Evolutionary conservation across 2,797 vertebrate genomes (phyloP), one percentile per base, ranked within the genome.

Genomic region (Labroides dimidiatus): DNA sequence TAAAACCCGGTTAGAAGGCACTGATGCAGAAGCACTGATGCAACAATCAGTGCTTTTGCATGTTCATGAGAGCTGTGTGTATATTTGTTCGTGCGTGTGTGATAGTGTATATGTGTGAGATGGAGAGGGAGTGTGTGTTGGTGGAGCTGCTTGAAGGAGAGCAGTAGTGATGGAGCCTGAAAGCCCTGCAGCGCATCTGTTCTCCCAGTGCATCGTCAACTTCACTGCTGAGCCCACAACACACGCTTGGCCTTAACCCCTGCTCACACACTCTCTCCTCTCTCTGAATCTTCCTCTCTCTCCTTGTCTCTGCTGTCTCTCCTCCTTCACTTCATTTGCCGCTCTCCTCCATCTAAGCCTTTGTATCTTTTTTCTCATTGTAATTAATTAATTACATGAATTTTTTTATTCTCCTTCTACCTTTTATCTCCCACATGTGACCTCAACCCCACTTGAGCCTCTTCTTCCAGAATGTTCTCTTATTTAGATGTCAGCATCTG

Each of bases 141-240:
- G 75, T 69, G 78, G 72, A 85, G 87, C 84, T 87, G 81, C 83
- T 89, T 93, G 93, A 92, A 93, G 91, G 89, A 93, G 90, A 92
- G 91, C 88, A 81, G 85, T 92, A 90, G 88, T 91, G 91, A 92
- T 91, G 90, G 90, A 91, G 89, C 89, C 88, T 89, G 84, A 93
- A 90, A 89, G 87, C 89, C 92, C 90, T 87, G 87, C 87, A 90
- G 92, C 89, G 69, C 84, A 93, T 84, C 91, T 93, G 91, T 92
- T 93, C 91, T 90, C 86, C 87, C 79, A 75, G 83, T 82, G 86
- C 89, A 92, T 88, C 88, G 81, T 93, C 90, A 92, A 91, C 90
- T 91, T 92, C 85, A 82, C 82, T 80, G 74, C 87, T 81, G 85
- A 90, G 85, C 85, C 74, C 79, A 87, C 79, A 82, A 85, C 84